Evolutionary conservation across 2,113 vertebrate species (phyloP).

Genomic region (Notarius lentiginosus): DNA sequence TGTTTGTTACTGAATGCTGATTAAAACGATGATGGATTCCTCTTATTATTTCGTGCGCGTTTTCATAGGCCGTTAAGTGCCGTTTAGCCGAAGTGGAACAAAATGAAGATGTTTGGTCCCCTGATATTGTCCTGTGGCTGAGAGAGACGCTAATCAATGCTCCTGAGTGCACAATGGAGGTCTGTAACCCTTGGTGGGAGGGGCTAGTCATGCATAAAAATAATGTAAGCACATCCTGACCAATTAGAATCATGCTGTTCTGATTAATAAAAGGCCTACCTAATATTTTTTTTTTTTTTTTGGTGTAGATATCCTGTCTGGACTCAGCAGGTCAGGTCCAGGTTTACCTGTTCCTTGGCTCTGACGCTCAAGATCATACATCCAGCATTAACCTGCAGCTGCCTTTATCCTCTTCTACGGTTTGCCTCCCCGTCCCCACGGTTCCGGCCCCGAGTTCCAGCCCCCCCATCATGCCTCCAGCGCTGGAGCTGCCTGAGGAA

Average conservation of each 20-base stretch:
- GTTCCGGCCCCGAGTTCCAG: background rate
- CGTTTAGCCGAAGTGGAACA: slow-evolving; percentile 79
- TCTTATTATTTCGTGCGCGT: background rate
- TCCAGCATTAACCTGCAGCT: slow-evolving; percentile 84
- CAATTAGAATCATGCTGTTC: background rate
- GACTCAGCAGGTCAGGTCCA: slow-evolving; percentile 73
- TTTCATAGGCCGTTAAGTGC: slow-evolving; percentile 81
- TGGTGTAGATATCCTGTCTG: slow-evolving; percentile 76
- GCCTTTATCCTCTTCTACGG: slow-evolving; percentile 58
- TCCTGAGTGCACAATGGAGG: slow-evolving; percentile 85
- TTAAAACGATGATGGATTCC: background rate
- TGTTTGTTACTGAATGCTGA: background rate
- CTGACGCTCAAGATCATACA: slow-evolving; percentile 69
- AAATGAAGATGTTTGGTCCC: slow-evolving; percentile 81
- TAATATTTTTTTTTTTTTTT: background rate
- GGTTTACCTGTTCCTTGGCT: slow-evolving; percentile 81
- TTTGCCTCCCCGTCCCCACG: background rate
- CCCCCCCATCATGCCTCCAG: slow-evolving; percentile 69
- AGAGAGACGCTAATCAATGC: slow-evolving; percentile 77
- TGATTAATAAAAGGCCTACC: background rate
- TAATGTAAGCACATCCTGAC: background rate
- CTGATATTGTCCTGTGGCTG: slow-evolving; percentile 81
- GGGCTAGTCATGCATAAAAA: background rate
- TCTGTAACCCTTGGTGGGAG: slow-evolving; percentile 51
- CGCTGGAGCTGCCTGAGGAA: slow-evolving; percentile 74